Percentiles rank a stretch among this genome's conserved stretches.
phyloP scores from a whole-genome alignment of 2,113 vertebrate species.

The Mirounga angustirostris region DNA sequence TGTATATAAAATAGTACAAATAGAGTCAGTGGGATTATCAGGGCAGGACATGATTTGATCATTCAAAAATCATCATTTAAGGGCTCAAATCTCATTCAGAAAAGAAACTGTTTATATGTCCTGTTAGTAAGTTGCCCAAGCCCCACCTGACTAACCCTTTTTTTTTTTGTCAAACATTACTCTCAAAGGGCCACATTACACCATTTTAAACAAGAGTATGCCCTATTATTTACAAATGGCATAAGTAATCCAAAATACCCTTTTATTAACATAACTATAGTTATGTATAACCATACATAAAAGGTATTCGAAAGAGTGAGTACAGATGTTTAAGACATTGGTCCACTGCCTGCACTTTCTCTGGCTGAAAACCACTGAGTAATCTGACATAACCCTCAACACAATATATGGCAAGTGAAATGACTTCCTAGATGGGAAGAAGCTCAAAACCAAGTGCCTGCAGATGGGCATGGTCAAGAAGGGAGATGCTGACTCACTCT shows the following conservation, averaged over 20 bases:
- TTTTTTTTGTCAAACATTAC: constrained; percentile 27
- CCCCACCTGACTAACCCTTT: not conserved
- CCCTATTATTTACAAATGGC: not conserved
- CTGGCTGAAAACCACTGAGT: not conserved
- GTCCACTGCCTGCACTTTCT: not conserved
- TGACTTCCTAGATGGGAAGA: not conserved
- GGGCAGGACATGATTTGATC: not conserved
- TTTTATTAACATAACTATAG: not conserved
- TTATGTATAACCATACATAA: not conserved
- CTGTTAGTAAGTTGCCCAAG: not conserved
- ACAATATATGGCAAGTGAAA: not conserved
- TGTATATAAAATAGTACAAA: not conserved
- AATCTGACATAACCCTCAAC: not conserved
- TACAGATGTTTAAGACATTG: not conserved
- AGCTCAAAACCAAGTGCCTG: not conserved
- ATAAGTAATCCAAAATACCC: not conserved
- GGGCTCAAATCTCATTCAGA: not conserved
- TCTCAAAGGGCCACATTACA: not conserved
- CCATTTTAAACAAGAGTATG: constrained; percentile 13
- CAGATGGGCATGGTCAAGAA: not conserved
- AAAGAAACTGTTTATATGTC: not conserved
- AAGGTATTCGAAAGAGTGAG: not conserved
- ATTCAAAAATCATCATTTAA: not conserved
- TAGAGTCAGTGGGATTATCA: not conserved
- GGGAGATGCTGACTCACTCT: not conserved